These are phyloP conservation scores for Argyresthia goedartella DNA, from an alignment of 2,888 invertebrate species.

Conservation along the genomic window DNA sequence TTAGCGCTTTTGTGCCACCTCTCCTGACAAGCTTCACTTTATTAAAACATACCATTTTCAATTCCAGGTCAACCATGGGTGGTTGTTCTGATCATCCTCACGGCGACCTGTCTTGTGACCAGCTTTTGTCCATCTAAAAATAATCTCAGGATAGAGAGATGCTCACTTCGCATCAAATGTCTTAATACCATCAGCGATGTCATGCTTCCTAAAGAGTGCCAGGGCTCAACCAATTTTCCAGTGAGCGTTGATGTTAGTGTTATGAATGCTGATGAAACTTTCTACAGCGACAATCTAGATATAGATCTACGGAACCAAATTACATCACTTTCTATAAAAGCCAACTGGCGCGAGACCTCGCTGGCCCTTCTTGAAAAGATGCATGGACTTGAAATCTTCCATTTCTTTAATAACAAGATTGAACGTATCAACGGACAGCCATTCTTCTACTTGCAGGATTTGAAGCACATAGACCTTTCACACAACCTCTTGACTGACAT, in stretches of 20 bases:
- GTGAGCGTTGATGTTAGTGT: conserved; percentile 35
- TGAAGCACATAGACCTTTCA: conserved; percentile 40
- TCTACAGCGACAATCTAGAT: conserved; percentile 22
- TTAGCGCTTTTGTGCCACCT: too few species aligned
- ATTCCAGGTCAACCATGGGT: neutral
- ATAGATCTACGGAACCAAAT: conserved; percentile 28
- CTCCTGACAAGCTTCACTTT: neutral
- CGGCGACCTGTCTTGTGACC: neutral
- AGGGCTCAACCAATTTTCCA: conserved; percentile 36
- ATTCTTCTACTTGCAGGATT: conserved; percentile 28
- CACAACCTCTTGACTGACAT: conserved; percentile 33
- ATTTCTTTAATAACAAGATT: conserved; percentile 30
- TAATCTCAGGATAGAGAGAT: conserved; percentile 22
- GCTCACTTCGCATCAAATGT: conserved; percentile 35
- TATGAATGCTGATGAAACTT: conserved; percentile 26
- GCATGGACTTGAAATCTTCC: conserved; percentile 27
- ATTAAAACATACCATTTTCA: neutral
- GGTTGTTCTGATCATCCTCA: neutral
- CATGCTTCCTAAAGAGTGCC: conserved; percentile 30
- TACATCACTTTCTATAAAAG: conserved; percentile 32
- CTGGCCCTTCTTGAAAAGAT: conserved; percentile 37
- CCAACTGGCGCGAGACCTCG: conserved; percentile 27
- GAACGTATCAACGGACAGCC: conserved; percentile 27
- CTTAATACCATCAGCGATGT: conserved; percentile 24
- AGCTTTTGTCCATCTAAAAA: conserved; percentile 25